These are phyloP conservation scores for Apamea monoglypha DNA, from an alignment of 2,888 invertebrate genomes.

Conservation along the genomic window DNA sequence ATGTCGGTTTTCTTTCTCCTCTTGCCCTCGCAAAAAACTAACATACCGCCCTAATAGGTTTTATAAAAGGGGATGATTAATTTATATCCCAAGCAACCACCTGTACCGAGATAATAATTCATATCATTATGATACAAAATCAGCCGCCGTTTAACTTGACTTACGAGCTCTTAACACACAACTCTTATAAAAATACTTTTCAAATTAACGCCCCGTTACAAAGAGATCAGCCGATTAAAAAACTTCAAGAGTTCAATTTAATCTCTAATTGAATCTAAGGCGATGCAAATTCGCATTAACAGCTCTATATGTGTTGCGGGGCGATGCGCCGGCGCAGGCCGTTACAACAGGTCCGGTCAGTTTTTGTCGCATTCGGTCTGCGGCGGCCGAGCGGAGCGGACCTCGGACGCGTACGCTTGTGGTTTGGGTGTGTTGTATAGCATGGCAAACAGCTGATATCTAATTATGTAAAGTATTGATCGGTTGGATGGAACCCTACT, in stretches of 20 bases:
- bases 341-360: constrained; percentile 83
- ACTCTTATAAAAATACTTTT: constrained; percentile 55
- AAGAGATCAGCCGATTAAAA: constrained; percentile 48
- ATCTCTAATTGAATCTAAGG: constrained; percentile 67
- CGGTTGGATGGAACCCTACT: constrained; percentile 36
- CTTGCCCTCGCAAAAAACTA: background rate
- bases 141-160: constrained; percentile 33
- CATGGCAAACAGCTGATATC: constrained; percentile 48
- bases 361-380: constrained; percentile 77
- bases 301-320: constrained; percentile 72
- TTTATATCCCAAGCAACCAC: constrained; percentile 28
- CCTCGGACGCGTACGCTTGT: constrained; percentile 58
- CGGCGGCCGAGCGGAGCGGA: constrained; percentile 59
- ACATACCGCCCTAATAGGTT: constrained; percentile 19
- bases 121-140: constrained; percentile 33
- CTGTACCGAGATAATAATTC: constrained; percentile 40
- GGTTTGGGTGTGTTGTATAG: constrained; percentile 46
- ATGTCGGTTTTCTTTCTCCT: background rate
- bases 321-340: constrained; percentile 79
- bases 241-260: constrained; percentile 49
- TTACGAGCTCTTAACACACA: constrained; percentile 34
- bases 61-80: constrained; percentile 4
- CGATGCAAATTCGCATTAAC: constrained; percentile 61
- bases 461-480: constrained; percentile 42
- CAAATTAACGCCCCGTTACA: constrained; percentile 54